phyloP scores from a whole-genome alignment of 2,888 invertebrate genomes.

The Melangyna quadrimaculata region DNA sequence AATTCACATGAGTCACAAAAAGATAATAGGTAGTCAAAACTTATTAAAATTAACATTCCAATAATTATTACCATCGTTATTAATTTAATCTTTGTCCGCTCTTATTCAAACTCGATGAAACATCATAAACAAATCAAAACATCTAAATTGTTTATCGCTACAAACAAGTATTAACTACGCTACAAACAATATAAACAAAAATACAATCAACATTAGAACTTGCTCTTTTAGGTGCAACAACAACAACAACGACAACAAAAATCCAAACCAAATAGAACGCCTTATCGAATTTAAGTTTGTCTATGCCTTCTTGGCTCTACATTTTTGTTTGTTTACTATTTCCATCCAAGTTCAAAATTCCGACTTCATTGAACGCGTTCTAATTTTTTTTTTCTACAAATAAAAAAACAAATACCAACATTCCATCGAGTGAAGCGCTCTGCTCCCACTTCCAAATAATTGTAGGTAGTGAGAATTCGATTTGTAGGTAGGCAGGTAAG shows the following conservation, averaged over 20 bases:
- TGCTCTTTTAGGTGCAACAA: background rate
- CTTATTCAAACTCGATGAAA: background rate
- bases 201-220: background rate
- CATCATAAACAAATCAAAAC: background rate
- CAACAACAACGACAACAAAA: too few species aligned
- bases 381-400: background rate
- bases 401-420: background rate
- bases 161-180: background rate
- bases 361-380: slow-evolving; percentile 44
- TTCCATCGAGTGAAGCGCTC: slow-evolving; percentile 7
- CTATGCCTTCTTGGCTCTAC: background rate
- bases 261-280: background rate
- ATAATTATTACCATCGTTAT: background rate
- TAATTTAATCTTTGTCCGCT: too few species aligned
- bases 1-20: background rate
- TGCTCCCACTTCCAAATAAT: slow-evolving; percentile 47
- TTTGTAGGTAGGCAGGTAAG: background rate
- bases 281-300: background rate
- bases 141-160: background rate
- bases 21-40: background rate
- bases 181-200: background rate
- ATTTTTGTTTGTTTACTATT: slow-evolving; percentile 48
- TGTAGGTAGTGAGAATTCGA: background rate
- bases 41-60: background rate
- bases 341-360: slow-evolving; percentile 64